phyloP scores from a whole-genome alignment of 2,888 invertebrate genomes.

The Cephus rjabovi region DNA sequence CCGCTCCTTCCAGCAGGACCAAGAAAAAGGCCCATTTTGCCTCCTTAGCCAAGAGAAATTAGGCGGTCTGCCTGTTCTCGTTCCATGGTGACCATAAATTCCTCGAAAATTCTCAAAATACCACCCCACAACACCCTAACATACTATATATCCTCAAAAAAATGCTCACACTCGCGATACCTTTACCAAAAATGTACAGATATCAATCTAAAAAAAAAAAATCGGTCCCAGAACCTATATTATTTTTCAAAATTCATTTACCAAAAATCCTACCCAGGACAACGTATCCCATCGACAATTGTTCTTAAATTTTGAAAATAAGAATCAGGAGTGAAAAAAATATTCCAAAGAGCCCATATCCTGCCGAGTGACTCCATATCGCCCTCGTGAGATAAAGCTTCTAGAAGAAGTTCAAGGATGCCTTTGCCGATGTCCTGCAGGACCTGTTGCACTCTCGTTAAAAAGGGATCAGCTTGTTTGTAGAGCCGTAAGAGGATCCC shows the following conservation, averaged over 20 bases:
- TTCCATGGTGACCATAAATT: neutral
- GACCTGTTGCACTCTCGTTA: neutral
- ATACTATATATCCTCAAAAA: neutral
- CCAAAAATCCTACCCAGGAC: too few species aligned
- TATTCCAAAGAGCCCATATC: neutral
- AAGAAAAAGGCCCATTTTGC: neutral
- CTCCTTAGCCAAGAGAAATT: neutral
- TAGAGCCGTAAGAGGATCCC: neutral
- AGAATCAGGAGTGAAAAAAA: neutral
- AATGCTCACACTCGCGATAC: neutral
- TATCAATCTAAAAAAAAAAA: neutral
- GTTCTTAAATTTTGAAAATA: neutral
- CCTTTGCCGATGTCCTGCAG: neutral
- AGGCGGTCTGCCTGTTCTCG: neutral
- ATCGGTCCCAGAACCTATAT: neutral
- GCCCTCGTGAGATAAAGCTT: neutral
- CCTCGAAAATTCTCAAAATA: neutral
- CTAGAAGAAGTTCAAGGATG: neutral
- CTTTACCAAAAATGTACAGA: neutral
- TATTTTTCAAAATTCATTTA: neutral
- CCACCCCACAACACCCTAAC: neutral
- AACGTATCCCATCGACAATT: neutral
- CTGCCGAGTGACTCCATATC: neutral
- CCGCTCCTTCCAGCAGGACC: constrained; percentile 22
- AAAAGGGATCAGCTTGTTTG: neutral